Percentiles rank a stretch among this genome's conserved stretches.
Conservation (phyloP, 2,888 invertebrate genomes). For the Ormyrus nitidulus region DNA sequence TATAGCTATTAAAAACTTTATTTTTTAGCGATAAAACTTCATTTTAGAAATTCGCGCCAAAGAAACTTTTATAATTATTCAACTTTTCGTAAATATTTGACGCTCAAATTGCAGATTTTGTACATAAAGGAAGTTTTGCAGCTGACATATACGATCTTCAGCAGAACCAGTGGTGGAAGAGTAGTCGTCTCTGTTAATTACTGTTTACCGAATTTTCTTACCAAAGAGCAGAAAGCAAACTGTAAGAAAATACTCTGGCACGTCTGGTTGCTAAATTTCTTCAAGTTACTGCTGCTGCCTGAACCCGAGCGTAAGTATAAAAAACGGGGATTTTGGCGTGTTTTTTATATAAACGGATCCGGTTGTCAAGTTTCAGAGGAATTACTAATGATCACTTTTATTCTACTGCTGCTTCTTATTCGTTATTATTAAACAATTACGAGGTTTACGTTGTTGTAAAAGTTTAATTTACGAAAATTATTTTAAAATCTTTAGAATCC, state of each 20-base stretch:
- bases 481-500: too few species aligned
- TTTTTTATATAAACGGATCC: background rate
- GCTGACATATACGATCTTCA: conserved; percentile 2
- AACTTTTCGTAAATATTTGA: too few species aligned
- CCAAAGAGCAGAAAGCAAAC: conserved; percentile 1
- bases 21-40: too few species aligned
- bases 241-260: conserved; percentile 11
- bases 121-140: background rate
- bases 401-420: conserved; percentile 37
- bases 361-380: conserved; percentile 42
- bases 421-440: conserved; percentile 43
- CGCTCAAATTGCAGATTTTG: too few species aligned
- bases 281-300: background rate
- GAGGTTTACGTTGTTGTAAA: too few species aligned
- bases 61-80: too few species aligned
- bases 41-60: too few species aligned
- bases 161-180: background rate
- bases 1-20: too few species aligned
- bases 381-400: conserved; percentile 41
- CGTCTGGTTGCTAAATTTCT: conserved; percentile 39
- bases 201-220: conserved; percentile 42
- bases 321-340: too few species aligned
- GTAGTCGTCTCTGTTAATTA: conserved; percentile 22
- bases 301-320: too few species aligned
- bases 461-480: too few species aligned